Evolutionary conservation across 2,888 invertebrate species (phyloP).

Genomic region (Pandemis corylana): DNA sequence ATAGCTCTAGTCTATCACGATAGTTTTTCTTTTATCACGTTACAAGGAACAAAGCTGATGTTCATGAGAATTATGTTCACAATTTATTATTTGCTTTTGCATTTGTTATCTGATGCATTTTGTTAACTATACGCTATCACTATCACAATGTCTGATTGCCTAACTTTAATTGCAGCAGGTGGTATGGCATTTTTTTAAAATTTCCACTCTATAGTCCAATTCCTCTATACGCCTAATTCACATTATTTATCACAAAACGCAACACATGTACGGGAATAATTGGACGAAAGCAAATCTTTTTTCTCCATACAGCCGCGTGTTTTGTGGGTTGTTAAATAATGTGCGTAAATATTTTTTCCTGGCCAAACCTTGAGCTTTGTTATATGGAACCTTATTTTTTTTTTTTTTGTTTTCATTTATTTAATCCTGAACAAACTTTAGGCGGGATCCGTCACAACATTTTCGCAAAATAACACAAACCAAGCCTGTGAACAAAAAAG

Average conservation of each 20-base stretch:
- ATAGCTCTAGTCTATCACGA: too few species aligned
- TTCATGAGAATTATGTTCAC: too few species aligned
- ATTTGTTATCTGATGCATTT: too few species aligned
- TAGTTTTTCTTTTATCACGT: too few species aligned
- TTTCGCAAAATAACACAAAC: conserved; percentile 7
- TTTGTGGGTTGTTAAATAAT: conserved; percentile 19
- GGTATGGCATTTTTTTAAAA: too few species aligned
- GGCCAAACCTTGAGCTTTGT: conserved; percentile 23
- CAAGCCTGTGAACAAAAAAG: neutral
- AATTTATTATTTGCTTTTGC: too few species aligned
- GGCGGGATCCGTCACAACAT: conserved; percentile 4
- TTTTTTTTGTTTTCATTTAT: conserved; percentile 7
- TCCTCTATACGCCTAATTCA: neutral
- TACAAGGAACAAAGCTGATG: too few species aligned
- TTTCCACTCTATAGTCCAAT: too few species aligned
- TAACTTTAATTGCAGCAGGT: too few species aligned
- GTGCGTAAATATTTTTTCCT: conserved; percentile 31
- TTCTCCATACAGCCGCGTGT: conserved; percentile 17
- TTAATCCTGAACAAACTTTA: conserved; percentile 24
- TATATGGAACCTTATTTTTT: conserved; percentile 10
- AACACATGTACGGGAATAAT: conserved; percentile 24
- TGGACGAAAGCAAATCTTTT: conserved; percentile 12
- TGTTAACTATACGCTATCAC: too few species aligned
- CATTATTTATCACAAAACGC: conserved; percentile 11
- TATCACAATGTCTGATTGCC: too few species aligned